A percentile compares a stretch with the other conserved stretches of the same genome.
Evolutionary conservation across 2,888 invertebrate genomes (phyloP).

Genomic region (Cancer borealis): DNA sequence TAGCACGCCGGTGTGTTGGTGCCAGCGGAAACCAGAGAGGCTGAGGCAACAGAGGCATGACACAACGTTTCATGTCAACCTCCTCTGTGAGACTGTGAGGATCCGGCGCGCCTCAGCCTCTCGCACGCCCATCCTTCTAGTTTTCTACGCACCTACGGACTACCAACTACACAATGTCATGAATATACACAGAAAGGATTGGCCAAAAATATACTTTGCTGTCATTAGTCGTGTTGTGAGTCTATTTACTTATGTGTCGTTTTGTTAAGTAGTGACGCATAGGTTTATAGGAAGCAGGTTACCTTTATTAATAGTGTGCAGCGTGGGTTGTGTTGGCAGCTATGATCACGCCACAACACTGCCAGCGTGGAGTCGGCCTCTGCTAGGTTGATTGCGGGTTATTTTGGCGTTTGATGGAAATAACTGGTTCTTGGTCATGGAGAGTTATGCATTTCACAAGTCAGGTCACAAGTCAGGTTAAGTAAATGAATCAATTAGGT

Average conservation of each 20-base stretch:
- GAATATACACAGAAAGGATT: background rate
- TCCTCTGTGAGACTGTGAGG: background rate
- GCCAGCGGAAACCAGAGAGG: background rate
- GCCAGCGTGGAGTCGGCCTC: slow-evolving; percentile 72
- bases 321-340: slow-evolving; percentile 49
- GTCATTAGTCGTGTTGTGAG: background rate
- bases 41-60: background rate
- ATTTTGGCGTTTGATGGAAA: slow-evolving; percentile 51
- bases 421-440: background rate
- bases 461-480: background rate
- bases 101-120: background rate
- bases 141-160: slow-evolving; percentile 72
- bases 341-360: slow-evolving; percentile 74
- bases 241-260: background rate
- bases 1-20: background rate
- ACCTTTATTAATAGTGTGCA: background rate
- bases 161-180: slow-evolving; percentile 56
- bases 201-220: background rate
- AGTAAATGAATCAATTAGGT: background rate
- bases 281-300: background rate
- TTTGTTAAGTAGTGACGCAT: background rate
- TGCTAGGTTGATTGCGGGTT: background rate
- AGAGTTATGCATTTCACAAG: background rate
- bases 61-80: background rate
- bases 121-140: slow-evolving; percentile 39